A percentile compares a stretch with the other conserved stretches of the same genome.
phyloP scores from a whole-genome alignment of 2,797 vertebrate genomes.

The Carcharodon carcharias region DNA sequence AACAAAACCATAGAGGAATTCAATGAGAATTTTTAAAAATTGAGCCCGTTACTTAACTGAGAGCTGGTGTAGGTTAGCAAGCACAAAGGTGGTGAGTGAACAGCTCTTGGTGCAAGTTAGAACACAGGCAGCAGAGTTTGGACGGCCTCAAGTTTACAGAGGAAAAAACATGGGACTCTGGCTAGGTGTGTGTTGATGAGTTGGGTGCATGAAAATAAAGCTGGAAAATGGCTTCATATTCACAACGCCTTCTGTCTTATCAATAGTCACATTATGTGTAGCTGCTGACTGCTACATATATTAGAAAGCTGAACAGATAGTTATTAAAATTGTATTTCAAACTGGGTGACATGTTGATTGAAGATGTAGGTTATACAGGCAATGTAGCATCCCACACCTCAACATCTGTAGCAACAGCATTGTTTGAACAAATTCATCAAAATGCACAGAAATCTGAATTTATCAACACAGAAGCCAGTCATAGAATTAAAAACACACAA shows the following conservation, averaged over 20 bases:
- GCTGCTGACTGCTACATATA: neutral
- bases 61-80: neutral
- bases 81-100: neutral
- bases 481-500: slow-evolving; percentile 18
- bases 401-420: slow-evolving; percentile 36
- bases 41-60: neutral
- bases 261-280: neutral
- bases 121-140: neutral
- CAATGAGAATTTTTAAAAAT: neutral
- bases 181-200: neutral
- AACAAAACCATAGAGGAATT: neutral
- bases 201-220: neutral
- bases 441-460: slow-evolving; percentile 6
- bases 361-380: slow-evolving; percentile 11
- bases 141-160: neutral
- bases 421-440: slow-evolving; percentile 36
- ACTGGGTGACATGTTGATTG: slow-evolving; percentile 28
- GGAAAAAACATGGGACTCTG: neutral
- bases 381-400: slow-evolving; percentile 15
- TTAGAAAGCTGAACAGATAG: neutral
- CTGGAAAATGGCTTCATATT: neutral
- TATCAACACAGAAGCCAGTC: slow-evolving; percentile 1
- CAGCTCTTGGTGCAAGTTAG: neutral
- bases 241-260: neutral
- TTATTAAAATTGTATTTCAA: slow-evolving; percentile 23